Base-by-base conservation (phyloP, 2,888 invertebrate genomes). In the Thecocarcelia acutangulata region DNA sequence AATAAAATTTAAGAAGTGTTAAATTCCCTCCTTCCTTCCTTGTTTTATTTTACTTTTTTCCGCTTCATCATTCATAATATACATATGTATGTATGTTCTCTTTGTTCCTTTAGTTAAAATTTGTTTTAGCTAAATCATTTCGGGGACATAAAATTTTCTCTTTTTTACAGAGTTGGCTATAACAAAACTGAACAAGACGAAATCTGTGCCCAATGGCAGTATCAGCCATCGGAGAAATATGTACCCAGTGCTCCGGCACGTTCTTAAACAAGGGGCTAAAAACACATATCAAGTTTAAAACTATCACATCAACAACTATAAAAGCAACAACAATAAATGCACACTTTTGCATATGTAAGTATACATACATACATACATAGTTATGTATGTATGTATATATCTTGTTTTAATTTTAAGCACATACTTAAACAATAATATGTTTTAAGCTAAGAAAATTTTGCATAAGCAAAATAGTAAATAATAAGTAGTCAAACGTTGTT, bases 221-320 rank as follows among this genome's bases (percentile, higher is more conserved):
- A 93, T 86, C 92, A 93, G 83, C 94, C 94, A 0, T 93, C 93
- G 44, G 93, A 93, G 82, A 93, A 93, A 87, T 93, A 93, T 86
- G 91, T 93, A 74, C 93, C 93, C 70, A 90, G 88, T 84, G 88
- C 90, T 75, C 90, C 90, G 5, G 88, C 89, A 33, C 87, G 85
- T 58, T 85, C 85, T 63, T 87, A 85, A 81, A 42, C 2, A 17
- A 17, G 21, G 1, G 1, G 24, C 15, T 33, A 56, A 21, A 12
- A 19, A 44, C 28, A 68, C 58, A 37, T 52, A 61, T 42, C 33
- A 66, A 61, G 42, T 17, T 13, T 19, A 11, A 33, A 42, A 64
- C 28, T 50, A 15, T 3, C 17, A 13, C 3, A 12, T 61, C 9
- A 24, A 12, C 6, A 33, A 42, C 15, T 58, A 37, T n/a, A 15